These are phyloP conservation scores for Parascotia fuliginaria DNA, from an alignment of 2,888 invertebrate genomes.

Conservation along the genomic window DNA sequence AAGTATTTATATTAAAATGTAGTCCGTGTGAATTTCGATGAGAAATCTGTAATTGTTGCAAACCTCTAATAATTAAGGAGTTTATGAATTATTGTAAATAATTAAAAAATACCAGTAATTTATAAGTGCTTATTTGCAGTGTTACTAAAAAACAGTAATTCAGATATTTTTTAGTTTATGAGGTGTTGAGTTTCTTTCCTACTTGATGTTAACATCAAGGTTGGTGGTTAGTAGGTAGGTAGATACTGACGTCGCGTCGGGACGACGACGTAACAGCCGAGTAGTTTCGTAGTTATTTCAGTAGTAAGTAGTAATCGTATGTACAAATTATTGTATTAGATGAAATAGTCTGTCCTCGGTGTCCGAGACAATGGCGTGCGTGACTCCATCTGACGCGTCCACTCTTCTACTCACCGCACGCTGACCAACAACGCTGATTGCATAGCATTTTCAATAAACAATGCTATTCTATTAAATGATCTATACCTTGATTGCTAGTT, in stretches of 20 bases:
- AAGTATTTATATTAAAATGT: too few relatives aligned
- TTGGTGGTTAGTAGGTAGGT: neutral
- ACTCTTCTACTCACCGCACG: slow-evolving; percentile 36
- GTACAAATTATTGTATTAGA: slow-evolving; percentile 53
- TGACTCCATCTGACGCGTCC: slow-evolving; percentile 62
- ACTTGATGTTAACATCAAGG: neutral
- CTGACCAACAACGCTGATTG: slow-evolving; percentile 49
- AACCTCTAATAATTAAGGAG: too few relatives aligned
- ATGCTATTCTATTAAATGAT: slow-evolving; percentile 54
- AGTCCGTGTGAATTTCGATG: too few relatives aligned
- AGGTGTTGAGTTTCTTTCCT: neutral
- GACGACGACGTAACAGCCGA: slow-evolving; percentile 23
- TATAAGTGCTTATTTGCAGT: too few relatives aligned
- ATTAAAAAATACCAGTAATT: too few relatives aligned
- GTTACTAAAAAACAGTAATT: too few relatives aligned
- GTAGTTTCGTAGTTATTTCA: slow-evolving; percentile 49
- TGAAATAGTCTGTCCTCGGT: slow-evolving; percentile 55
- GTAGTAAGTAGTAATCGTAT: slow-evolving; percentile 55
- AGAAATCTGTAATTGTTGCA: too few relatives aligned
- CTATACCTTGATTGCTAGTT: slow-evolving; percentile 47
- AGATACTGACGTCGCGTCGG: slow-evolving; percentile 15
- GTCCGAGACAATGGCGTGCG: slow-evolving; percentile 66
- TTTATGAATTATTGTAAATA: too few relatives aligned
- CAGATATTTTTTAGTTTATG: neutral
- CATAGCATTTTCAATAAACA: slow-evolving; percentile 58